Base-by-base conservation (phyloP, 2,888 invertebrate species). In the Orchestes rusci region DNA sequence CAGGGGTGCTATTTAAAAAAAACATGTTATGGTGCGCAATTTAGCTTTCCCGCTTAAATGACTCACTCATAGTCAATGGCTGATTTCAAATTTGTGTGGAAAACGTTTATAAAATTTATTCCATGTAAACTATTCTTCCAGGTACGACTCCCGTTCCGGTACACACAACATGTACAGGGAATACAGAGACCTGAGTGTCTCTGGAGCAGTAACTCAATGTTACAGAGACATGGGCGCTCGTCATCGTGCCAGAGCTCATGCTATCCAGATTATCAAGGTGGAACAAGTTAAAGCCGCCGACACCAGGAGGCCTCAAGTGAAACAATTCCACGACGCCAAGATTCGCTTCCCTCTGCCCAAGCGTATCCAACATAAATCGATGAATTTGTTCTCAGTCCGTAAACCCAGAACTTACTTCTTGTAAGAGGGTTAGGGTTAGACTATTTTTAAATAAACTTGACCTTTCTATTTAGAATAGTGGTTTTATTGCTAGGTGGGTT, bases 121-220 rank as follows among this genome's bases (percentile, higher is more conserved):
- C n/a, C n/a, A n/a, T n/a, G n/a, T n/a, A n/a, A n/a, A n/a, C n/a
- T 30, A 13, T 18, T 23, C 1, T 41, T 33, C 15, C 33, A 49
- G 45, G 37, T 99, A 99, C 66, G 95, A 97, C 68, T 99, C 97
- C 1, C 81, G 99, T 48, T 96, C 95, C 7, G 99, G 97, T 45
- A 96, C 94, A 45, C 97, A 99, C 77, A 99, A 99, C 78, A 99
- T 99, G 99, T 99, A 99, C 84, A 81, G 95, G 55, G 99, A 99
- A 72, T 99, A 99, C 75, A 82, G 99, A 57, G 99, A 99, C 71
- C 74, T 96, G 59, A 88, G 91, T 47, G 90, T 94, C 4, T 89
- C 93, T 41, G 93, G 89, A 46, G 99, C 96, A 45, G 96, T 99
- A 43, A 99, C 99, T 10, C 90, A 93, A 70, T 96, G 95, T 72